Conservation (phyloP, 2,888 invertebrate species). For the Pachydiplax longipennis region DNA sequence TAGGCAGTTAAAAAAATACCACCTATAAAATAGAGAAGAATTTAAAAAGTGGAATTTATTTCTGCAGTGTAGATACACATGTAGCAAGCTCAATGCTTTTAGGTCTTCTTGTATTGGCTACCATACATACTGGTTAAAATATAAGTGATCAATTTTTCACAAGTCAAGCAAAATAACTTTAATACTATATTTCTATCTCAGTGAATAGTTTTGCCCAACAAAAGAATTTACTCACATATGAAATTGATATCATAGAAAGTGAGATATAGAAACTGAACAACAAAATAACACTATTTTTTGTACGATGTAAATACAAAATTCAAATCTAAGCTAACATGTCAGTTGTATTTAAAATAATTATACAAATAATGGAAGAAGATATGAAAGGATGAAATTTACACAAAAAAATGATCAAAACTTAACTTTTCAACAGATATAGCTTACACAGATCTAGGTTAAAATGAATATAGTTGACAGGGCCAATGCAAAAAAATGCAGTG, state of each 20-base stretch:
- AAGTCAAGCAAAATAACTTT: constrained; percentile 33
- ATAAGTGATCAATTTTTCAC: constrained; percentile 40
- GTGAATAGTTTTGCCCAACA: constrained; percentile 32
- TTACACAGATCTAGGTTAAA: constrained; percentile 12
- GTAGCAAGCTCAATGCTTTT: constrained; percentile 39
- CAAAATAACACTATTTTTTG: constrained; percentile 12
- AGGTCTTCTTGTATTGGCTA: constrained; percentile 33
- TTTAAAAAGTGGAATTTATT: constrained; percentile 43
- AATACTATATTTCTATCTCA: constrained; percentile 4
- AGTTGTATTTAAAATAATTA: constrained; percentile 10
- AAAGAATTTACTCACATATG: background rate
- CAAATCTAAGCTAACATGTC: background rate
- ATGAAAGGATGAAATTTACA: constrained; percentile 45
- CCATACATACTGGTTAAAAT: constrained; percentile 37
- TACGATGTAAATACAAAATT: constrained; percentile 17
- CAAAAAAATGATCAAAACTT: constrained; percentile 42
- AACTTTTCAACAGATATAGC: constrained; percentile 41
- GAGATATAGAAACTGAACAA: constrained; percentile 18
- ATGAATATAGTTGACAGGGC: constrained; percentile 5
- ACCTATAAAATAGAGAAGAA: background rate
- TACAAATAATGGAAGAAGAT: background rate
- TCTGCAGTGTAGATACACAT: constrained; percentile 35
- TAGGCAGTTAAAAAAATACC: background rate
- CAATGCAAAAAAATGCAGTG: constrained; percentile 18
- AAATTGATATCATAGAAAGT: background rate